Evolutionary conservation across 2,797 vertebrate species (phyloP), one percentile per base, ranked within the genome.

Genomic region (Gallirallus australis): DNA sequence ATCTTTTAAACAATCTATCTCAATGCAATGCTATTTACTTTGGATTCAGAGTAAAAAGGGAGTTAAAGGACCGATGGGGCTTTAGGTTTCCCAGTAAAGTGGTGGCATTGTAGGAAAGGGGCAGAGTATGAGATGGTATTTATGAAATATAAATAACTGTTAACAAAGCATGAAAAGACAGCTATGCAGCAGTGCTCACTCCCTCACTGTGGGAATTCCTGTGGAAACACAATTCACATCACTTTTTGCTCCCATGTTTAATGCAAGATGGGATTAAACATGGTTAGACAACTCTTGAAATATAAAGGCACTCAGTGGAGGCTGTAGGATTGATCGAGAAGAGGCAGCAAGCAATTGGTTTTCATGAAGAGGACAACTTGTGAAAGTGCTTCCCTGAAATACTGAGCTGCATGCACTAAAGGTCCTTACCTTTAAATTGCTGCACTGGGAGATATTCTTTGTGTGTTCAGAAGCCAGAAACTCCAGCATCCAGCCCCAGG

Each of bases 121-220:
- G 77, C 77, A 92, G 53, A 77, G 68, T 76, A 56, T 75, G 80
- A 86, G 48, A 30, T 71, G 60, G 70, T 90, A 89, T 93, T 95
- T 90, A 80, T 76, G 61, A 90, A 94, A 91, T 77, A 97, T 79
- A 94, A 94, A 95, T 93, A 82, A 83, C 59, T 93, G 64, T 64
- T 94, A 96, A 95, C 84, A 94, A 91, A 94, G 87, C 95, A 89
- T 93, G 89, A 94, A 95, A 94, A 90, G 89, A 45, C 47, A 95
- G 80, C 72, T 94, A 91, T 96, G 95, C 70, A 88, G 94, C 77
- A 69, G n/a, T 78, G 85, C 75, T 92, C 50, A 48, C 47, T 78
- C 64, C 24, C 56, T 89, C 59, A 83, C 85, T 90, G 89, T 90
- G 80, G 82, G 87, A 96, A 95, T 79, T 95, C 59, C 80, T 8